Evolutionary conservation across 2,888 invertebrate genomes (phyloP).

Genomic region (Chymomyza fuscimana): DNA sequence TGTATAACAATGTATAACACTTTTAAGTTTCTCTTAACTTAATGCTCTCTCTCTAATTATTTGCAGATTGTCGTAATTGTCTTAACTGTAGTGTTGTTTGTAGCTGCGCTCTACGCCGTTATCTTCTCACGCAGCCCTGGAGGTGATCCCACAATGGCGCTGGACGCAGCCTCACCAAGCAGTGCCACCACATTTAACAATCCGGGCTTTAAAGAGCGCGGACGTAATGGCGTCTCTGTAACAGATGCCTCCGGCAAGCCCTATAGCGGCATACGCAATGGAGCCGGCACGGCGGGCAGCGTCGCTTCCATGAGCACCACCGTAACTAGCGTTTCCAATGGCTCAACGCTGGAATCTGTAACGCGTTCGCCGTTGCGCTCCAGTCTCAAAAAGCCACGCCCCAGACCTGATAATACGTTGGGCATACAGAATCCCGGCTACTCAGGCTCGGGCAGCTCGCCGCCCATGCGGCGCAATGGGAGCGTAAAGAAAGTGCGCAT

Average conservation of each 20-base stretch:
- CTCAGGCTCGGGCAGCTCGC: constrained; percentile 88
- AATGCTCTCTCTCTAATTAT: constrained; percentile 2
- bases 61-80: constrained; percentile 88
- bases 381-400: constrained; percentile 89
- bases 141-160: constrained; percentile 88
- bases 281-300: constrained; percentile 81
- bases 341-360: constrained; percentile 80
- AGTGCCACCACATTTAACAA: constrained; percentile 90
- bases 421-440: constrained; percentile 92
- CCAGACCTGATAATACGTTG: constrained; percentile 82
- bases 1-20: not conserved
- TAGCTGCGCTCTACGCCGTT: constrained; percentile 90
- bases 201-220: constrained; percentile 89
- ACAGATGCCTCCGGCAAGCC: constrained; percentile 93
- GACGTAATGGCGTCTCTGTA: constrained; percentile 85
- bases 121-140: constrained; percentile 87
- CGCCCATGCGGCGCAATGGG: constrained; percentile 90
- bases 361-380: constrained; percentile 87
- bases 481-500: constrained; percentile 95
- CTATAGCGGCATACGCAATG: constrained; percentile 84
- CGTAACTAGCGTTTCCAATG: constrained; percentile 84
- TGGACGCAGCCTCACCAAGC: constrained; percentile 81
- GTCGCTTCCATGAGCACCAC: constrained; percentile 88
- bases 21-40: not conserved
- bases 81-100: constrained; percentile 87